A percentile compares a stretch with the other conserved stretches of the same genome.
These are phyloP conservation scores for Eulemur albifrons DNA, from an alignment of 2,797 vertebrate species.

Conservation along the genomic window DNA sequence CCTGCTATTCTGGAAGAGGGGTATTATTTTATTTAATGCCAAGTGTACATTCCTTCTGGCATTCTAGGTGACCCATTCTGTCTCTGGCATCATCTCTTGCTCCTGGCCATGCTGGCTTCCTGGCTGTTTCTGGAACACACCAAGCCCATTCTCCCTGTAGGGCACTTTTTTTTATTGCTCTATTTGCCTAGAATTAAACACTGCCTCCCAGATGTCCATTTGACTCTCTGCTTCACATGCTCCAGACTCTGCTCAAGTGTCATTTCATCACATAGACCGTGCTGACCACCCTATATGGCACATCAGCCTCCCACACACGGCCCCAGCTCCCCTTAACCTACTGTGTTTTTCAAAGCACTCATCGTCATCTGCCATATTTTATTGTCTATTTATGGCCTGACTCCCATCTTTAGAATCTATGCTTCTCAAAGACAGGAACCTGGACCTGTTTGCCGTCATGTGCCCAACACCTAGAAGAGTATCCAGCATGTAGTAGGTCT, in stretches of 20 bases:
- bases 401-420: not conserved
- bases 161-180: not conserved
- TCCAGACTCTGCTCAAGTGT: not conserved
- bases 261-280: not conserved
- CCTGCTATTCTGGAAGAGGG: not conserved
- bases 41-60: not conserved
- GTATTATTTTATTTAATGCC: not conserved
- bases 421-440: not conserved
- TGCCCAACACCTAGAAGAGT: not conserved
- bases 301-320: fast-evolving
- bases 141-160: not conserved
- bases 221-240: not conserved
- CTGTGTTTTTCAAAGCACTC: not conserved
- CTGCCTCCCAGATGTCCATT: not conserved
- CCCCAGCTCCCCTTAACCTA: not conserved
- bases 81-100: not conserved
- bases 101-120: not conserved
- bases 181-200: not conserved
- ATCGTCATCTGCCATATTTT: not conserved
- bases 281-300: not conserved
- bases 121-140: conserved; percentile 30
- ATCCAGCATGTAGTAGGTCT: not conserved
- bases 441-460: not conserved
- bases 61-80: not conserved
- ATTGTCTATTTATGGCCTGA: not conserved